Evolutionary conservation across 2,113 vertebrate genomes (phyloP).

Genomic region (Monarcha castaneiventris): DNA sequence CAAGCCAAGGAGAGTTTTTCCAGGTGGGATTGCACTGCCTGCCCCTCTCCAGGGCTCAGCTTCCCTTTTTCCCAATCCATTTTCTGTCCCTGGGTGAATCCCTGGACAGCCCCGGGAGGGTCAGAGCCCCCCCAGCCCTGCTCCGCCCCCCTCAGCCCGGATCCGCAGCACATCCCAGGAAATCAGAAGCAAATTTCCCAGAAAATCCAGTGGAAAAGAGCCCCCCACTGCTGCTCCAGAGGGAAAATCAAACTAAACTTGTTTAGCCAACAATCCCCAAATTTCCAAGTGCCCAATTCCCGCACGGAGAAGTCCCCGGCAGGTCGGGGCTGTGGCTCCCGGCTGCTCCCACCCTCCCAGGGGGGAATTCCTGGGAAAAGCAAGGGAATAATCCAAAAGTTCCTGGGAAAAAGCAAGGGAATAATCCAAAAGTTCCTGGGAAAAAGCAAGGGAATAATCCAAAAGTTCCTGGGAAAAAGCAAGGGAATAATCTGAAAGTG

Average conservation of each 20-base stretch:
- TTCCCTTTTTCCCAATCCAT: not conserved
- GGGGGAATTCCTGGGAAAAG: too few relatives aligned
- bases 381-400: too few relatives aligned
- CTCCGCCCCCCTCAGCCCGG: not conserved
- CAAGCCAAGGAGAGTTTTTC: not conserved
- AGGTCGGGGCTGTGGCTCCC: too few relatives aligned
- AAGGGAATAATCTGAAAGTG: not conserved
- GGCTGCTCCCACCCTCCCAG: too few relatives aligned
- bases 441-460: too few relatives aligned
- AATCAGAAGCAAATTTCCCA: not conserved
- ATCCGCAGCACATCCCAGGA: not conserved
- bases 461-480: too few relatives aligned
- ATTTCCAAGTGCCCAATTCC: too few relatives aligned
- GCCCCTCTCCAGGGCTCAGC: not conserved
- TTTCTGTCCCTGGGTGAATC: not conserved
- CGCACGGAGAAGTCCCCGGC: too few relatives aligned
- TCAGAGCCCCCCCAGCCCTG: not conserved
- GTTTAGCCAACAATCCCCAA: too few relatives aligned
- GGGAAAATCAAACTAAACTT: too few relatives aligned
- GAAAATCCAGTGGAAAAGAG: rapidly evolving
- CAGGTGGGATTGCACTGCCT: not conserved
- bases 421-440: too few relatives aligned
- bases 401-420: too few relatives aligned
- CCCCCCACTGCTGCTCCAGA: not conserved
- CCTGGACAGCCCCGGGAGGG: rapidly evolving